phyloP scores from a whole-genome alignment of 2,888 invertebrate species.

The Synanthedon andrenaeformis region DNA sequence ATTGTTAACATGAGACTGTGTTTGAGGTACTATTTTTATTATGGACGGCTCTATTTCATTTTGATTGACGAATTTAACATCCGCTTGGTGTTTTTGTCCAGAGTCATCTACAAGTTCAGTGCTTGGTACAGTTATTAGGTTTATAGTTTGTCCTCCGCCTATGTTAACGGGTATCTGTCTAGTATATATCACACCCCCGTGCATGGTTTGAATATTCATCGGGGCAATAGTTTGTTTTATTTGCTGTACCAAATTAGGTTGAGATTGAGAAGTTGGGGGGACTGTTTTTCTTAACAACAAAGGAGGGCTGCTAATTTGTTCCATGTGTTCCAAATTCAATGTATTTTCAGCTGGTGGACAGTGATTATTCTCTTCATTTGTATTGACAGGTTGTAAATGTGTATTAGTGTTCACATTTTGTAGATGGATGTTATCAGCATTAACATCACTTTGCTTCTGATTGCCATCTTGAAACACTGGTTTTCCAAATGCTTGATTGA shows the following conservation, averaged over 20 bases:
- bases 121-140: slow-evolving; percentile 67
- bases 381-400: slow-evolving; percentile 16
- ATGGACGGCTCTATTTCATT: slow-evolving; percentile 52
- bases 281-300: slow-evolving; percentile 44
- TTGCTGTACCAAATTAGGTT: slow-evolving; percentile 49
- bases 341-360: slow-evolving; percentile 37
- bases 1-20: slow-evolving; percentile 26
- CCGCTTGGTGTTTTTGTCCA: slow-evolving; percentile 44
- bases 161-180: slow-evolving; percentile 77
- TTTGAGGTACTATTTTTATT: slow-evolving; percentile 59
- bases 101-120: slow-evolving; percentile 55
- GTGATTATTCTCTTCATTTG: slow-evolving; percentile 29
- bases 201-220: slow-evolving; percentile 72
- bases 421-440: slow-evolving; percentile 28
- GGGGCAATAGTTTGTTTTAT: slow-evolving; percentile 66
- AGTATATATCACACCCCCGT: slow-evolving; percentile 78
- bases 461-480: slow-evolving; percentile 70
- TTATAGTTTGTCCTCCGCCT: slow-evolving; percentile 69
- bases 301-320: slow-evolving; percentile 48
- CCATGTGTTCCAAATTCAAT: slow-evolving; percentile 46
- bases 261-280: slow-evolving; percentile 37
- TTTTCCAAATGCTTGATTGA: slow-evolving; percentile 84
- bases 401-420: slow-evolving; percentile 13
- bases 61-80: slow-evolving; percentile 29
- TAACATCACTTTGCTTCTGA: slow-evolving; percentile 38